These are phyloP conservation scores for Tupaia chinensis DNA, from an alignment of 2,113 vertebrate genomes.

Conservation along the genomic window DNA sequence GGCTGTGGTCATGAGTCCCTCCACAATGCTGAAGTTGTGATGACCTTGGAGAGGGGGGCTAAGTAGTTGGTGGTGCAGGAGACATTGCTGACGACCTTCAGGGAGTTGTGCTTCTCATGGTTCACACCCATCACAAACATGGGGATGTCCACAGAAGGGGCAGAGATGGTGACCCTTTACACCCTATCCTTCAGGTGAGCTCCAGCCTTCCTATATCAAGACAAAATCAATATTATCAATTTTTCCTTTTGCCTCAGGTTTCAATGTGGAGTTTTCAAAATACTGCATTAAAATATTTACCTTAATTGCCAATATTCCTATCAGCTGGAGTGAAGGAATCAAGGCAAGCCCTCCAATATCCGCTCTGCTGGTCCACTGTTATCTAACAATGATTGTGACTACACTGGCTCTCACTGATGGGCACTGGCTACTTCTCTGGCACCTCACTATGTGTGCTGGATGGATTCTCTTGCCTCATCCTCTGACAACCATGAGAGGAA, in stretches of 20 bases:
- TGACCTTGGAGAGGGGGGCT: too few relatives aligned
- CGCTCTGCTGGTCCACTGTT: not conserved
- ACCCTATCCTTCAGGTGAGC: too few relatives aligned
- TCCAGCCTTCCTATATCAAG: not conserved
- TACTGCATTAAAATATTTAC: not conserved
- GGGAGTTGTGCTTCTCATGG: too few relatives aligned
- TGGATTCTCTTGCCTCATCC: not conserved
- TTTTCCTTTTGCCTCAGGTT: constrained; percentile 14
- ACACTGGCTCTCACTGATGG: not conserved
- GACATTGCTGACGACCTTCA: too few relatives aligned
- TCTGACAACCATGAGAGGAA: not conserved
- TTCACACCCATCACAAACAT: too few relatives aligned
- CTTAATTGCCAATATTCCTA: not conserved
- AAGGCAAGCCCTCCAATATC: not conserved
- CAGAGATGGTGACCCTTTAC: too few relatives aligned
- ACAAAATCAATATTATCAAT: not conserved
- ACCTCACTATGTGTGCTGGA: too few relatives aligned
- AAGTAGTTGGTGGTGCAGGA: too few relatives aligned
- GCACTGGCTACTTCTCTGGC: not conserved
- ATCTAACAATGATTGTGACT: not conserved
- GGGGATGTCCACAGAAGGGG: too few relatives aligned
- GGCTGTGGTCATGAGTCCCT: too few relatives aligned
- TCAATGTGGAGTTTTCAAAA: constrained; percentile 12
- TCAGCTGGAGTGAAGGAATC: not conserved
- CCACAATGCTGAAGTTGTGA: too few relatives aligned